Evolutionary conservation across 2,113 vertebrate species (phyloP), one percentile per base, ranked within the genome.

Genomic region (Clarias macrocephalus): DNA sequence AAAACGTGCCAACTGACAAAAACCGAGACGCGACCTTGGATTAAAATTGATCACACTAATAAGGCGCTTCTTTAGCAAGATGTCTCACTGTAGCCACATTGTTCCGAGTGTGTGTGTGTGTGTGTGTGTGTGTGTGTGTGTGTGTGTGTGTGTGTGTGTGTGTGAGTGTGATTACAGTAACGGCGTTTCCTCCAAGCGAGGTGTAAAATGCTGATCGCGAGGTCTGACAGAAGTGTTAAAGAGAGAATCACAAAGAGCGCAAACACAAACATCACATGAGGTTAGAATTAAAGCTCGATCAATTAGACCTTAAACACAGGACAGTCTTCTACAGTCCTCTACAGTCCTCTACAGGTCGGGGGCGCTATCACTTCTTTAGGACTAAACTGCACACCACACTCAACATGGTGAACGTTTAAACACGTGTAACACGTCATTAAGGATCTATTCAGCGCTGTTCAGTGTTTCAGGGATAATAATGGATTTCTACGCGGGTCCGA

Each of bases 1-100:
- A 63, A 80, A 89, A 62, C 70, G 37, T 76, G 80, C 48, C 89
- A 48, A 18, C 79, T 15, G 80, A 89, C 83, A 33, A 66, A 86
- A 85, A 18, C 42, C 62, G 8, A 85, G 84, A 79, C 62, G 21
- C 19, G 42, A 82, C 62, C 80, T 68, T 59, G 57, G 70, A 66
- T 85, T 83, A 19, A 65, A 52, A 68, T 28, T 10, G 5, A 56
- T 11, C 63, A 48, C 18, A 60, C 54, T 9, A 30, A 79, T 56
- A 28, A 79, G 25, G 18, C 8, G 3, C 9, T 30, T 42, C 52
- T 28, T 18, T 79, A 52, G 21, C 19, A 16, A 42, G 33, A 73
- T 23, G 33, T 19, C 33, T 72, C 56, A 23, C 21, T 23, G 19
- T 37, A 25, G 62, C 37, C 59, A 52, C 11, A 1, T 54, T 42